Conservation (phyloP, 2,888 invertebrate genomes). For the Elmis aenea region DNA sequence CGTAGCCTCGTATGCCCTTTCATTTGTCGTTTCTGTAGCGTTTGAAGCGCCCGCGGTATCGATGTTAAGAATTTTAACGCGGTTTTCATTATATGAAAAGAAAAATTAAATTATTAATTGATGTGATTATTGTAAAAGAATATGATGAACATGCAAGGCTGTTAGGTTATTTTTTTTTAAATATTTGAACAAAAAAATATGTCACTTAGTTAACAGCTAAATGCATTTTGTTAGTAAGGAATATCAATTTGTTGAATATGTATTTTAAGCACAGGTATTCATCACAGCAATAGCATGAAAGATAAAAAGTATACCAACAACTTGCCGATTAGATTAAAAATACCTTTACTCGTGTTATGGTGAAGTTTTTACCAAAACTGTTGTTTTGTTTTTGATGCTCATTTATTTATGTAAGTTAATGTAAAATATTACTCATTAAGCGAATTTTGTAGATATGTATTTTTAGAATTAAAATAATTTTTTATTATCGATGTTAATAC, state of each 20-base stretch:
- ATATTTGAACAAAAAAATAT: too few species aligned
- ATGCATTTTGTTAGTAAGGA: too few species aligned
- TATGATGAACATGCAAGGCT: background rate
- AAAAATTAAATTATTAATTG: too few species aligned
- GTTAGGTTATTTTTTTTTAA: background rate
- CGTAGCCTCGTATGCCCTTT: conserved; percentile 70
- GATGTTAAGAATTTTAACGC: conserved; percentile 60
- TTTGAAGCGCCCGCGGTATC: conserved; percentile 84
- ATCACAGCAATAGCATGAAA: too few species aligned
- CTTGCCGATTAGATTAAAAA: background rate
- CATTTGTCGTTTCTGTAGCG: conserved; percentile 73
- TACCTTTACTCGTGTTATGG: background rate
- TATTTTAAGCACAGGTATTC: background rate
- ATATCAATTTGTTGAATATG: background rate
- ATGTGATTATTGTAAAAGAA: background rate
- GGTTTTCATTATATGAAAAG: too few species aligned
- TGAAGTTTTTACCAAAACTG: background rate
- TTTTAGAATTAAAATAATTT: background rate
- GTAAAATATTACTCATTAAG: background rate
- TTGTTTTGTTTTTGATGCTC: background rate
- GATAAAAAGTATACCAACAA: too few species aligned
- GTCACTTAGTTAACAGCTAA: too few species aligned
- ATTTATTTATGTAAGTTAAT: background rate
- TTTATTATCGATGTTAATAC: background rate
- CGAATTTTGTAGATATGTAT: background rate